Base-by-base conservation (phyloP, 53 echinoderm and acorn worm genomes). In the Stichopus horrens region DNA sequence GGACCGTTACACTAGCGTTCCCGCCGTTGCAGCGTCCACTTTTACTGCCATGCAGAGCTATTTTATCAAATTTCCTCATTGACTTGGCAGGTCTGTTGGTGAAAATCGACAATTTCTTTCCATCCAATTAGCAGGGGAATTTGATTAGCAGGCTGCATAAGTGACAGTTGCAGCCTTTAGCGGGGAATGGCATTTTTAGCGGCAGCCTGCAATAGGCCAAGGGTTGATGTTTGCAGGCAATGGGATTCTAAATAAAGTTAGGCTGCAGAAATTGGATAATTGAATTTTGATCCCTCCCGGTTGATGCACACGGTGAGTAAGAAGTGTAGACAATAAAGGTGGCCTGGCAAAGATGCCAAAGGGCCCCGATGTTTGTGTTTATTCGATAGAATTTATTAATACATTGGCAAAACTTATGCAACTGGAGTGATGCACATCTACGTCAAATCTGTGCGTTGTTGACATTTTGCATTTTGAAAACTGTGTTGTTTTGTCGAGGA, bases 81-180 rank as follows among this genome's bases (percentile, higher is more conserved):
- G 55, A 52, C 55, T 19, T 56, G 58, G 81, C 56, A 21, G 56
- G 19, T 21, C 19, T 57, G 21, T 20, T 57, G 81, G 81, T 81
- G 57, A 58, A 20, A 56, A 71, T 71, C 71, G 81, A 56, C 11
- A 81, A 81, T 81, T 81, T 81, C 81, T 81, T 10, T 81, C 81
- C 21, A 56, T 81, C 56, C 60, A 23, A 67, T 85, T 58, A 59
- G 59, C 67, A 9, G 85, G 23, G 63, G 59, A 85, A 85, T 85
- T 85, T 85, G 85, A 85, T 85, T 85, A 85, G 59, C 37, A 5
- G 10, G 59, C 14, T 37, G 37, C 67, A 66, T 20, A 22, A 16
- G 14, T 37, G 67, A 19, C 66, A 66, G 22, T 54, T 7, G 54
- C 81, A 56, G 58, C 57, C 81, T 58, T 53, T 55, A 21, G 56